Percentiles rank a stretch among this genome's conserved stretches.
phyloP scores from a whole-genome alignment of 2,797 vertebrate species.

The Melanitta fusca region DNA sequence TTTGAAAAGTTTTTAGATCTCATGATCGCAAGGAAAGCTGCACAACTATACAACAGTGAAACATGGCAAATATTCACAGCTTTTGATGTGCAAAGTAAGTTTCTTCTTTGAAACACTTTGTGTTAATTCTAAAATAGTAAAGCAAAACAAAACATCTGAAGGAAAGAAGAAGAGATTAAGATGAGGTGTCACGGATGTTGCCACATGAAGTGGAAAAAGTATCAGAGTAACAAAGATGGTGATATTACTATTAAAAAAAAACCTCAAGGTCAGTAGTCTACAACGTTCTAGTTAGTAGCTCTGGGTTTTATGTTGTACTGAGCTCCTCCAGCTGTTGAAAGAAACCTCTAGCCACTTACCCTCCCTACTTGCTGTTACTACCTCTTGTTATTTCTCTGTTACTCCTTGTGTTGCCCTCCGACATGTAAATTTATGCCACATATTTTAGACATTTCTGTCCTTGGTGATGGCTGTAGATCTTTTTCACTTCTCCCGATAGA shows the following conservation, averaged over 20 bases:
- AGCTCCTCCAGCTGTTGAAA: neutral
- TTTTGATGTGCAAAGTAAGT: slow-evolving; percentile 79
- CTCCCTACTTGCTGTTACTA: neutral
- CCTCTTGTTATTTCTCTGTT: neutral
- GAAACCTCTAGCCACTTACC: neutral
- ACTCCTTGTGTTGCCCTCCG: neutral
- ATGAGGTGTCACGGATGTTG: neutral
- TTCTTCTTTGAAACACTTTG: slow-evolving; percentile 7
- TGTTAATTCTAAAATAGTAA: neutral
- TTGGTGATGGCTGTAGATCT: neutral
- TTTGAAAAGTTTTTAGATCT: slow-evolving; percentile 78
- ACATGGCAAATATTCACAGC: slow-evolving; percentile 79
- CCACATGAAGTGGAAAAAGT: neutral
- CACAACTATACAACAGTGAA: slow-evolving; percentile 69
- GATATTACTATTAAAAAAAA: neutral
- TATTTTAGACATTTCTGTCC: neutral
- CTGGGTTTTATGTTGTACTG: neutral
- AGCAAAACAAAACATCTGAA: neutral
- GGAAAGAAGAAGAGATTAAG: neutral
- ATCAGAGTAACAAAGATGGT: neutral
- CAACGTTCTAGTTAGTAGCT: accelerated
- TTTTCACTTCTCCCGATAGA: neutral
- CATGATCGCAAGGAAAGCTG: slow-evolving; percentile 73
- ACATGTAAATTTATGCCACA: neutral
- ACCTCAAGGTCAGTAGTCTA: neutral